Base-by-base conservation (phyloP, 2,888 invertebrate genomes). In the Chymomyza amoena region DNA sequence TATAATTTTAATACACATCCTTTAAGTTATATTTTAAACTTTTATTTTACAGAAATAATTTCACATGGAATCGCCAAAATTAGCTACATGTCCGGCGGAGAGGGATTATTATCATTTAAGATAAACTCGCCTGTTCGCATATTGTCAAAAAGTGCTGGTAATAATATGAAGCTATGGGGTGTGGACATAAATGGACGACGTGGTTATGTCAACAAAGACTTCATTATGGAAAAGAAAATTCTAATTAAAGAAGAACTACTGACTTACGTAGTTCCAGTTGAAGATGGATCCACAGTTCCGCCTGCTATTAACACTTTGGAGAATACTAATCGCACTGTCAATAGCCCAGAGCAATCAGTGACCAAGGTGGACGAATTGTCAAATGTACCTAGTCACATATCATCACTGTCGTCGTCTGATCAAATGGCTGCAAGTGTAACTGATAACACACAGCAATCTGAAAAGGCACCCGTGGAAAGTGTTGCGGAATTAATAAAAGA, bases 91-190 rank as follows among this genome's bases (percentile, higher is more conserved):
- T 93, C 94, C 75, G 92, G 89, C 13, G 94, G 94, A 72, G 84
- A 92, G 18, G 93, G 93, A 59, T 91, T 94, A 69, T 91, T 96
- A 70, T 93, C 95, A 9, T 96, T 95, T 90, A 91, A 90, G 25
- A 88, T 87, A 4, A 94, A 95, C 85, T 86, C 91, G 7, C 92
- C 93, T 0, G 94, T 95, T 10, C 92, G 91, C 61, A 93, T 96
- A 74, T 94, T 92, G 84, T 96, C 96, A 90, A 96, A 96, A 92
- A 93, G 94, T 79, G 95, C 95, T 85, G 96, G 95, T 4, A 80
- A 18, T 62, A 91, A 92, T 32, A 90, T 94, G 62, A 57, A 77
- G 1, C 64, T 89, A 3, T 96, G 96, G 95, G 96, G 94, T 75
- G 95, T 93, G 59, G 94, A 93, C 91, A 94, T 96, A 60, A 92